phyloP scores from a whole-genome alignment of 2,113 vertebrate species.

The Platysteira castanea region DNA sequence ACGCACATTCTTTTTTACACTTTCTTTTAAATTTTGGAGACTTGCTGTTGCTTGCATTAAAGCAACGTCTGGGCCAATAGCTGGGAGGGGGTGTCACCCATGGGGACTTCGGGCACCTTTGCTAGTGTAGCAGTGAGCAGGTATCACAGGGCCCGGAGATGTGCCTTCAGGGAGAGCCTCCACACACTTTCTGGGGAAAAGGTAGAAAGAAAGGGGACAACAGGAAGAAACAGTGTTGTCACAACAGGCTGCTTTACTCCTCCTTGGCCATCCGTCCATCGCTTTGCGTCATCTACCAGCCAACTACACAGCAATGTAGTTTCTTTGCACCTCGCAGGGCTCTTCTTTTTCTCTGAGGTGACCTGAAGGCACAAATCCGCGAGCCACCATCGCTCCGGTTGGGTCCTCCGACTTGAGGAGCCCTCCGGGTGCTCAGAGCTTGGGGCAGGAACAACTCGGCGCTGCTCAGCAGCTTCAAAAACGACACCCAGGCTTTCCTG shows the following conservation, averaged over 20 bases:
- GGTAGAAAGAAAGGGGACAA: background rate
- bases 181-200: background rate
- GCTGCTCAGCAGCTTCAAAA: background rate
- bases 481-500: rapidly evolving
- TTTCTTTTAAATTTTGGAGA: background rate
- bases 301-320: background rate
- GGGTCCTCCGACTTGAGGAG: too few relatives aligned
- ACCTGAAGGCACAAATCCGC: background rate
- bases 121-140: background rate
- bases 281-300: background rate
- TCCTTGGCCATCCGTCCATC: background rate
- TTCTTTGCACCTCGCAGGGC: background rate
- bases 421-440: background rate
- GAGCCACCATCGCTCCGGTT: rapidly evolving
- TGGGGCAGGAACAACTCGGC: background rate
- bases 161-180: background rate
- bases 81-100: background rate
- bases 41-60: background rate
- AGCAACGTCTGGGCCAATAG: background rate
- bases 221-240: background rate
- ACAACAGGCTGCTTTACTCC: background rate
- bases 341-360: background rate
- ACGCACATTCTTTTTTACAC: background rate
- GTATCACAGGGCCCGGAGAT: background rate
- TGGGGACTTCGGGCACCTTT: background rate